Evolutionary conservation across 2,888 invertebrate species (phyloP), one percentile per base, ranked within the genome.

Genomic region (Aspidiotus rigidus): DNA sequence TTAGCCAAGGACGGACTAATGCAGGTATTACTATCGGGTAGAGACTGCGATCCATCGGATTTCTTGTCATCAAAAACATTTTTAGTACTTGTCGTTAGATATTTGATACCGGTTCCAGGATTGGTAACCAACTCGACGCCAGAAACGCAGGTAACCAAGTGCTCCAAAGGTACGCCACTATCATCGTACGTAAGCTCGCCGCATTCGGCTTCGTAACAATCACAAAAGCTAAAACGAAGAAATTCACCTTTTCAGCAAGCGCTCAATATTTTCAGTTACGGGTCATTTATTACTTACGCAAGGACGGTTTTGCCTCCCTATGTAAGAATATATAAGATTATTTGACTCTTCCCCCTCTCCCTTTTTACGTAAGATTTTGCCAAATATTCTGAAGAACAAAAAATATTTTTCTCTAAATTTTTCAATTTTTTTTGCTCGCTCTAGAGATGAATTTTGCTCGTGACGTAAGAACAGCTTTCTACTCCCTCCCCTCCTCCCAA

Each of bases 91-190:
- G 64, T 44, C 2, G 70, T 71, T 6, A 72, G 53, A 11, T 72
- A 72, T 64, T 72, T 72, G 1, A 72, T 64, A n/a, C 72, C 72
- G 49, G 69, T 59, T 56, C 64, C 69, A 61, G 57, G 64, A 41
- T 70, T 72, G 44, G 81, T 80, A 60, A 80, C 78, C 41, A 86
- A 78, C 73, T 83, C 82, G 53, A 95, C 83, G 49, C 88, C 88
- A 10, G 86, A 84, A 10, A 93, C 84, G 77, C 91, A 92, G 63
- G 92, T 87, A 40, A 97, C 84, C 69, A 97, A 80, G 79, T 96
- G 89, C 77, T 97, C 97, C 69, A 97, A 78, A 0, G 93, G 88
- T 15, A 94, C 93, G 7, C 93, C 93, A 71, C 79, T 83, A 5
- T 84, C 84, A 74, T 85, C 84, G 42, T 74, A 74, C 13, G 81